Percentiles rank a stretch among this genome's conserved stretches.
Conservation (phyloP, 2,888 invertebrate genomes). For the Allolobophora icterica region DNA sequence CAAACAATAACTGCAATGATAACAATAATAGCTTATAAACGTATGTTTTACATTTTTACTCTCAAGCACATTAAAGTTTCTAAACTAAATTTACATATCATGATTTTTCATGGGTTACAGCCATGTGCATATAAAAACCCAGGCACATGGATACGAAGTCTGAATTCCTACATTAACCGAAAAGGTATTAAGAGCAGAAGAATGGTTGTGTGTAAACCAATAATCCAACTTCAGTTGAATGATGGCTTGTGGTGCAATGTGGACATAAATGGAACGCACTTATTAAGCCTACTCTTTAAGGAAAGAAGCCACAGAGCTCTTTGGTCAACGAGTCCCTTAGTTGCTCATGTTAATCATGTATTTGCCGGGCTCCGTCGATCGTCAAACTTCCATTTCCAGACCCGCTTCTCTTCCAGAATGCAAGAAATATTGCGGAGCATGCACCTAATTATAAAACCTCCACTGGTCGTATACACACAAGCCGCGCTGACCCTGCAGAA, state of each 20-base stretch:
- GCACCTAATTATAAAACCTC: conserved; percentile 12
- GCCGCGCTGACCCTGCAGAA: background rate
- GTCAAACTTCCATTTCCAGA: conserved; percentile 17
- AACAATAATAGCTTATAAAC: too few species aligned
- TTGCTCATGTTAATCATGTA: conserved; percentile 1
- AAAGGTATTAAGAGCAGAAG: background rate
- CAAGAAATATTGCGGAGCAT: conserved; percentile 11
- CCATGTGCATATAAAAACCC: too few species aligned
- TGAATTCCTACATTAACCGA: background rate
- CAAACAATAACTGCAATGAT: too few species aligned
- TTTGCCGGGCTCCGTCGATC: background rate
- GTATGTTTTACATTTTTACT: too few species aligned
- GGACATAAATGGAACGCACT: background rate
- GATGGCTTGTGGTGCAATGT: background rate
- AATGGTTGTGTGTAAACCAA: too few species aligned
- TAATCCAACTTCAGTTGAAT: background rate
- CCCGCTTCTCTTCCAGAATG: background rate
- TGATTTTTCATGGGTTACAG: too few species aligned
- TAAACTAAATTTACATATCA: too few species aligned
- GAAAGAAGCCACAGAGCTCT: background rate
- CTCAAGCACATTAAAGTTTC: too few species aligned
- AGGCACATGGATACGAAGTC: too few species aligned
- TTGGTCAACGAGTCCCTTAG: background rate
- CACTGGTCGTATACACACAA: background rate
- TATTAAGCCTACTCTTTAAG: background rate